phyloP scores from a whole-genome alignment of 1,140 invertebrate genomes.

The Pseudomyrmex dendroicus region DNA sequence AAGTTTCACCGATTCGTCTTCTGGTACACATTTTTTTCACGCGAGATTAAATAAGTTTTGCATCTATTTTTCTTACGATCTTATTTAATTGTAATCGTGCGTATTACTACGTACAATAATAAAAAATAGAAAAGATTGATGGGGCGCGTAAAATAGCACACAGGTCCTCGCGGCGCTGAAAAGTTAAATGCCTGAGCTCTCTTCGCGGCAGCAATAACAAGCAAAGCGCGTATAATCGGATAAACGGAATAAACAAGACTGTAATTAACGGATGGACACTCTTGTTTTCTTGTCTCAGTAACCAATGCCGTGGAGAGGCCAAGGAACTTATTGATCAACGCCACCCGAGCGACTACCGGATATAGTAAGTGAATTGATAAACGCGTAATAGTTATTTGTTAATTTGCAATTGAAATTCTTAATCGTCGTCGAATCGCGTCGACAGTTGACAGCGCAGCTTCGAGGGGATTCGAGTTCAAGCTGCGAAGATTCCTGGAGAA shows the following conservation, averaged over 20 bases:
- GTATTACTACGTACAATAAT: neutral
- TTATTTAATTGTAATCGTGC: neutral
- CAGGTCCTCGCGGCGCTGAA: constrained; percentile 27
- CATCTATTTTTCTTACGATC: neutral
- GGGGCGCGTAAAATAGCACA: neutral
- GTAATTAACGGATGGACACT: constrained; percentile 28
- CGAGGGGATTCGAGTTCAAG: constrained; percentile 81
- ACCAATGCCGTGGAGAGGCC: constrained; percentile 80
- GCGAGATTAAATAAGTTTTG: neutral
- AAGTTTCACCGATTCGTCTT: neutral
- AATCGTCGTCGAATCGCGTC: constrained; percentile 68
- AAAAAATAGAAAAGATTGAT: neutral
- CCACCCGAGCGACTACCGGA: constrained; percentile 79
- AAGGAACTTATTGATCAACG: constrained; percentile 79
- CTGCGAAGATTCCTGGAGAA: constrained; percentile 80
- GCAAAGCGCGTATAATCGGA: neutral
- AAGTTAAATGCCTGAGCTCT: constrained; percentile 37
- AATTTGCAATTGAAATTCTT: constrained; percentile 64
- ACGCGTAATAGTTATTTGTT: neutral
- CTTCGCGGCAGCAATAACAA: constrained; percentile 34
- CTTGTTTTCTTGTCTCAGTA: constrained; percentile 73
- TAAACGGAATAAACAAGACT: constrained; percentile 3
- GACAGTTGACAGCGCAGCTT: constrained; percentile 82
- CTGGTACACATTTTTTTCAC: neutral
- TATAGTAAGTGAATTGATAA: constrained; percentile 77